Evolutionary conservation across 2,888 invertebrate genomes (phyloP).

Genomic region (Panopea generosa): DNA sequence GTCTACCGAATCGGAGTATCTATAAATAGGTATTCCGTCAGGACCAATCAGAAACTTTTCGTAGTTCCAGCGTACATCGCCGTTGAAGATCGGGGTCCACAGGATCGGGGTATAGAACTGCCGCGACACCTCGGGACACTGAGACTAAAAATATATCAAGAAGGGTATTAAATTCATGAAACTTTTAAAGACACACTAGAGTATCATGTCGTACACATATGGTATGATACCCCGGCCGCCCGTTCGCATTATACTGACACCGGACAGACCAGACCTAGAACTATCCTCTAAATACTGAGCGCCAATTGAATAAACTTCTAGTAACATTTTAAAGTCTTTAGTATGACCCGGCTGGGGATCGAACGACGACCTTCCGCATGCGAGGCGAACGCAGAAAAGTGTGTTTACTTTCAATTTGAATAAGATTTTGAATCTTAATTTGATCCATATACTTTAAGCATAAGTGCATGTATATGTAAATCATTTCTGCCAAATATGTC

Average conservation of each 20-base stretch:
- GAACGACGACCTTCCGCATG: too few relatives aligned
- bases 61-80: slow-evolving; percentile 59
- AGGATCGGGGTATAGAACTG: slow-evolving; percentile 42
- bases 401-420: too few relatives aligned
- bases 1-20: slow-evolving; percentile 49
- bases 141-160: slow-evolving; percentile 32
- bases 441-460: too few relatives aligned
- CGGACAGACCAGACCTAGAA: too few relatives aligned
- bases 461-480: not conserved
- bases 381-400: too few relatives aligned
- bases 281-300: too few relatives aligned
- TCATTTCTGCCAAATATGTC: not conserved
- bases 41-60: slow-evolving; percentile 64
- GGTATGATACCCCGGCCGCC: not conserved
- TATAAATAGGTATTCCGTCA: slow-evolving; percentile 56
- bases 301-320: too few relatives aligned
- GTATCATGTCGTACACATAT: too few relatives aligned
- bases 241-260: too few relatives aligned
- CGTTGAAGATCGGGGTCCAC: slow-evolving; percentile 51
- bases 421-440: too few relatives aligned
- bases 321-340: too few relatives aligned
- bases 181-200: not conserved
- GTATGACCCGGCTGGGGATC: too few relatives aligned
- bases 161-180: not conserved
- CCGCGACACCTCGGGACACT: slow-evolving; percentile 40